Conservation (phyloP, 2,797 vertebrate genomes). For the Linurgus olivaceus region DNA sequence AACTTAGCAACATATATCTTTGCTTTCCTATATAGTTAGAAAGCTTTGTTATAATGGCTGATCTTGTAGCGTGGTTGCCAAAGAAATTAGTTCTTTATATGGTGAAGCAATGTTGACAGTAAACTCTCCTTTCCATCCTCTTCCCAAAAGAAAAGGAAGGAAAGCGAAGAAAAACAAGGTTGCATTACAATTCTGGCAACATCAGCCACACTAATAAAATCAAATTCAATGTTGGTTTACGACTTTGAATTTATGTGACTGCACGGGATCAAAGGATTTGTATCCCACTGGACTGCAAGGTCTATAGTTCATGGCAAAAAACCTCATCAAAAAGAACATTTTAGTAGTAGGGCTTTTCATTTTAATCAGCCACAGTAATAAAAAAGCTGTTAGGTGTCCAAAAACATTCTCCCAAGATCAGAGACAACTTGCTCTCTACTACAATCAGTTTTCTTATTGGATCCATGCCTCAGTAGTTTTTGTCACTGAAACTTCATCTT, state of each 20-base stretch:
- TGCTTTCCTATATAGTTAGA: slow-evolving; percentile 1
- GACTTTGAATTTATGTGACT: slow-evolving; percentile 81
- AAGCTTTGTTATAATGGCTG: neutral
- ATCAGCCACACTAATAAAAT: slow-evolving; percentile 80
- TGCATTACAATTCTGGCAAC: slow-evolving; percentile 76
- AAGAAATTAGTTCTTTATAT: slow-evolving; percentile 52
- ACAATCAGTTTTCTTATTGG: slow-evolving; percentile 74
- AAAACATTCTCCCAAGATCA: slow-evolving; percentile 81
- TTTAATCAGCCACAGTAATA: slow-evolving; percentile 82
- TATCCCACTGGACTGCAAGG: slow-evolving; percentile 77
- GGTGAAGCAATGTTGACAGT: slow-evolving; percentile 50
- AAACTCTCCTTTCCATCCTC: neutral
- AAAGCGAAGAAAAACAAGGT: slow-evolving; percentile 68
- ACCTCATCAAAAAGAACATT: slow-evolving; percentile 82
- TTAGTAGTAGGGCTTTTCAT: slow-evolving; percentile 78
- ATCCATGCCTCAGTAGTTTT: slow-evolving; percentile 70
- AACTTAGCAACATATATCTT: neutral
- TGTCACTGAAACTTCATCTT: slow-evolving; percentile 62
- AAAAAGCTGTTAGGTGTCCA: slow-evolving; percentile 82
- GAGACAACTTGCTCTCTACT: slow-evolving; percentile 70
- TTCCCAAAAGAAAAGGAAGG: slow-evolving; percentile 32
- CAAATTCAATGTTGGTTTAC: slow-evolving; percentile 80
- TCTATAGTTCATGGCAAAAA: slow-evolving; percentile 79
- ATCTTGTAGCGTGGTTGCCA: slow-evolving; percentile 20
- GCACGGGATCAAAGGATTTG: slow-evolving; percentile 79